Evolutionary conservation across 1,140 invertebrate genomes (phyloP).

Genomic region (Diploscapter pachys): DNA sequence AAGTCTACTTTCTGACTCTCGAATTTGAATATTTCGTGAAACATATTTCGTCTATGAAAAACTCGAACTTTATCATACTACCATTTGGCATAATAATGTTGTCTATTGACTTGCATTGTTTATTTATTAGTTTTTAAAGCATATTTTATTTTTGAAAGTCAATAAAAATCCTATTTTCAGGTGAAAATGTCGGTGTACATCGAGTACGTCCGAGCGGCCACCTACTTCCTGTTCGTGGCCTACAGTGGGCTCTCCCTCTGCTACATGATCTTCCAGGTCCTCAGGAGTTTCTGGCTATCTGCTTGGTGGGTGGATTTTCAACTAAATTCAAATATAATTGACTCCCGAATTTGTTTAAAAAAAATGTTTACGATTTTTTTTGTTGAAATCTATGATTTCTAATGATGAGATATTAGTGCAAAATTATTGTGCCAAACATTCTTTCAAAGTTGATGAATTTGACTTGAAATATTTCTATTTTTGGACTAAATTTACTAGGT

Average conservation of each 20-base stretch:
- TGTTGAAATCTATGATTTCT: background rate
- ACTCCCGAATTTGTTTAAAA: too few species aligned
- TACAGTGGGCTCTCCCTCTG: slow-evolving; percentile 35
- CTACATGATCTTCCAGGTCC: slow-evolving; percentile 34
- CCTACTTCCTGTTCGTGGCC: slow-evolving; percentile 25
- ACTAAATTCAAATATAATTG: too few species aligned
- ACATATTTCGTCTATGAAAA: too few species aligned
- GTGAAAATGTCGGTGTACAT: slow-evolving; percentile 41
- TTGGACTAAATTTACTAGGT: background rate
- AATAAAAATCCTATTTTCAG: slow-evolving; percentile 49
- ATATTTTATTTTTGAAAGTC: background rate
- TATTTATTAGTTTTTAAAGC: too few species aligned
- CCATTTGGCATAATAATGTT: too few species aligned
- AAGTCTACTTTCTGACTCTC: too few species aligned
- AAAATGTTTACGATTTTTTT: too few species aligned
- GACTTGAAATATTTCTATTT: background rate
- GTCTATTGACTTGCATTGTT: too few species aligned
- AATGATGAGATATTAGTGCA: background rate
- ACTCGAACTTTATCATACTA: too few species aligned
- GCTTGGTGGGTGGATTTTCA: slow-evolving; percentile 35
- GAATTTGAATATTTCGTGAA: too few species aligned
- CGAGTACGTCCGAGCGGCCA: slow-evolving; percentile 39
- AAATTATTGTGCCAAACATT: too few species aligned
- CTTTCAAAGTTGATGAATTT: background rate
- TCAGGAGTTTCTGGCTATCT: slow-evolving; percentile 44